Base-by-base conservation (phyloP, 35 echinoderm and acorn worm genomes). In the Heliocidaris erythrogramma region DNA sequence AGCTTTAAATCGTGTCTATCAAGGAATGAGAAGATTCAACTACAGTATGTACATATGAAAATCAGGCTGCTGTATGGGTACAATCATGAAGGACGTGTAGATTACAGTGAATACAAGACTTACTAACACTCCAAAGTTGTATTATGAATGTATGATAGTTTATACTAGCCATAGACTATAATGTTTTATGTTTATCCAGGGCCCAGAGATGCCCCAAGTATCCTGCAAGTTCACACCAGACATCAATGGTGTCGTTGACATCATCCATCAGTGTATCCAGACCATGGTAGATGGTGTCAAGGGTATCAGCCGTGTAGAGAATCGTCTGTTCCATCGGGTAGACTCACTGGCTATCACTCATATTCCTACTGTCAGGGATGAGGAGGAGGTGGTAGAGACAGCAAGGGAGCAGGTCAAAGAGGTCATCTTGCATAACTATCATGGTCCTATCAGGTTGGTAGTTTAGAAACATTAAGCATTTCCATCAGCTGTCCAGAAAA, bases 391-490 rank as follows among this genome's bases (percentile, higher is more conserved):
- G 13, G 95, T 99, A 9, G 96, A 94, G 94, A 88, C 90, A 48
- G 97, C 98, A 49, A 97, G 96, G 86, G 93, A 96, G 52, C 94
- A 95, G 94, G 92, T 99, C 35, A 94, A 96, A 14, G 85, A 65
- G 31, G 94, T 97, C 13, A 95, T 99, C 0, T 48, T 92, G 35
- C 71, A 59, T 35, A 99, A 99, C 90, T 96, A 96, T 85, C 96
- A 95, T 85, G 98, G 98, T 42, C 98, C 98, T 27, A 95, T 96
- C 53, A 99, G 98, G 98, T 99, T 88, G n/a, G 91, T 78, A 27
- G 65, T 18, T 78, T 42, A 18, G 65, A 78, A 27, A 78, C n/a
- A n/a, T n/a, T n/a, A n/a, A n/a, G n/a, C n/a, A n/a, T 78, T 8
- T 24, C 5, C 17, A 30, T 90, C 31, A 30, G 48, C 48, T 48